phyloP scores from a whole-genome alignment of 2,113 vertebrate species.

The Rousettus leschenaultii region DNA sequence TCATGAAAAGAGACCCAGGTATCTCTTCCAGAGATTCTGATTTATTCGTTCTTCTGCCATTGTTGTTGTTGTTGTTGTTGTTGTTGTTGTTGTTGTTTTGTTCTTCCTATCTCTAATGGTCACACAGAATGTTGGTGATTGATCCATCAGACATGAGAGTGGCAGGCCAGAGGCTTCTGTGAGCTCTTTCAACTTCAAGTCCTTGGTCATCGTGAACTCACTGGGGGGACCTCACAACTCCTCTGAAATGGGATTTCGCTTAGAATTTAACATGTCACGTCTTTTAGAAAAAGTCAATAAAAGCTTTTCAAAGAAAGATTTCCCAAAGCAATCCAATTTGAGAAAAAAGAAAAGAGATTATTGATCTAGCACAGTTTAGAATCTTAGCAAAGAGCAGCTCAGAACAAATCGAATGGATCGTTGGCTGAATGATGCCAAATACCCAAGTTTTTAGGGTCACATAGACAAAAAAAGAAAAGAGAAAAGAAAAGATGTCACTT shows the following conservation, averaged over 20 bases:
- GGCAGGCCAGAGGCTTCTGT: background rate
- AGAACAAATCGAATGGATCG: constrained; percentile 10
- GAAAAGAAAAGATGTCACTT: background rate
- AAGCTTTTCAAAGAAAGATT: constrained; percentile 62
- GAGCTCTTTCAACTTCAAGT: background rate
- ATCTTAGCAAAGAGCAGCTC: constrained; percentile 13
- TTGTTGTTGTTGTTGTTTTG: too few species aligned
- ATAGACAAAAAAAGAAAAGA: constrained; percentile 27
- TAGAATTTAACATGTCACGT: constrained; percentile 17
- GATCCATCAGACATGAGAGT: background rate
- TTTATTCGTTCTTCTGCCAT: background rate
- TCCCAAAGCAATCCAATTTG: constrained; percentile 47
- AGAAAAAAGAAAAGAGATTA: constrained; percentile 54
- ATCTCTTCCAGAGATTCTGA: background rate
- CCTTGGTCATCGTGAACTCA: background rate
- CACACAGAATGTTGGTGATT: fast-evolving
- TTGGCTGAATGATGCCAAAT: constrained; percentile 37
- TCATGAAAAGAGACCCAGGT: fast-evolving
- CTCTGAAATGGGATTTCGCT: constrained; percentile 7
- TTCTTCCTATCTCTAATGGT: background rate
- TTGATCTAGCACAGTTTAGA: constrained; percentile 41
- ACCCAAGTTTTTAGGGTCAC: background rate
- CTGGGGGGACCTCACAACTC: background rate
- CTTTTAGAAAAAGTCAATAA: constrained; percentile 61
- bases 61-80: too few species aligned